Evolutionary conservation across 1,140 invertebrate genomes (phyloP), one percentile per base, ranked within the genome.

Genomic region (Eubasilissa regina): DNA sequence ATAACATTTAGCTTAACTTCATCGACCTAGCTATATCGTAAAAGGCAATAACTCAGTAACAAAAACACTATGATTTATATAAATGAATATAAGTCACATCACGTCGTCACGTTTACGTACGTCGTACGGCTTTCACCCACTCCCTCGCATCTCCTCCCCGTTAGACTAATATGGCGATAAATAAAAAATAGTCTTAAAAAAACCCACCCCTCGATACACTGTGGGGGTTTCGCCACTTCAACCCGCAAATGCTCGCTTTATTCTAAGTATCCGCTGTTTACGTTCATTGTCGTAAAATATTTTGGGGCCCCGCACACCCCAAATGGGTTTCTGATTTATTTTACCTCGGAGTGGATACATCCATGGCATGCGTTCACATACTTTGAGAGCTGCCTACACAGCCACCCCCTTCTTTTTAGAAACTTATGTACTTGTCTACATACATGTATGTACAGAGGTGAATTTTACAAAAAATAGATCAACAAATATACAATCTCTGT

Each of bases 261-360:
- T 75, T 75, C 56, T 62, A 74, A 47, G 68, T 53, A 58, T 53
- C 13, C 21, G 73, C 25, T 75, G 51, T 75, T 74, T 68, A 66
- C 76, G 78, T 76, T 75, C 78, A 68, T 80, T 80, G 78, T 80
- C 78, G 70, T 80, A 80, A 80, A 75, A 80, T 80, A 75, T 80
- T 80, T 80, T 55, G 47, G 78, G 73, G 55, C 47, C 62, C 68
- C 76, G 76, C 68, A 68, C 76, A 55, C 74, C 74, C 56, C 73
- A 80, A 80, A 80, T 80, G 78, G 78, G 44, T 80, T 76, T 80
- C 78, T 75, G 78, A 80, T 80, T 80, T 80, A 80, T 80, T 76
- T 74, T 44, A 60, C 73, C 55, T 75, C 73, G 45, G 48, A 75
- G 78, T 74, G 70, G 78, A 73, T 62, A 74, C 78, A 79, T 64